Percentiles rank a stretch among this genome's conserved stretches.
These are phyloP conservation scores for Idaea straminata DNA, from an alignment of 2,888 invertebrate genomes.

Conservation along the genomic window DNA sequence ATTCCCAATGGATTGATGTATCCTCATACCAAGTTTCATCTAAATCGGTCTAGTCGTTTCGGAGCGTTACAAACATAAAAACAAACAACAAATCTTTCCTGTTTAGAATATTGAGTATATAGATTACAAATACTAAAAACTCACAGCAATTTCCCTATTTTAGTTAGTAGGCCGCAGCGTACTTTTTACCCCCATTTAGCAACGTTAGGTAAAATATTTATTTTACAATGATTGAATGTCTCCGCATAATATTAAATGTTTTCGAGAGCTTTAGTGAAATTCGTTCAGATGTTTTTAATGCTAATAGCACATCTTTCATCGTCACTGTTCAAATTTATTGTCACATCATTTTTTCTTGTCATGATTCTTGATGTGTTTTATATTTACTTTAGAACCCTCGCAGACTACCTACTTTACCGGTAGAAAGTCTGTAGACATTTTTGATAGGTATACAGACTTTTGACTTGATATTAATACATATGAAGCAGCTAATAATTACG, in stretches of 20 bases:
- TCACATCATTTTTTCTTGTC: constrained; percentile 31
- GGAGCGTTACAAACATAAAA: too few relatives aligned
- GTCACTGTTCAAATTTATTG: constrained; percentile 31
- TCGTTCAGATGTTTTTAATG: constrained; percentile 28
- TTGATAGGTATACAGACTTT: too few relatives aligned
- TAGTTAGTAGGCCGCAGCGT: constrained; percentile 10
- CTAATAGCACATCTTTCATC: constrained; percentile 32
- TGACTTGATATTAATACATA: too few relatives aligned
- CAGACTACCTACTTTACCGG: not conserved
- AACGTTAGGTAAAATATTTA: constrained; percentile 16
- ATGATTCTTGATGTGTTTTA: constrained; percentile 27
- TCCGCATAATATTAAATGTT: constrained; percentile 16
- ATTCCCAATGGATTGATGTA: too few relatives aligned
- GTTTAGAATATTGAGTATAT: not conserved
- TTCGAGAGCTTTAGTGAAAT: constrained; percentile 20
- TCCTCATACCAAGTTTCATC: too few relatives aligned
- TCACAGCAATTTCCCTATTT: not conserved
- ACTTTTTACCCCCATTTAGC: constrained; percentile 8
- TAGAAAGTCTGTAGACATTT: too few relatives aligned
- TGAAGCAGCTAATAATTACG: too few relatives aligned
- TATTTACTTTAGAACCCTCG: not conserved
- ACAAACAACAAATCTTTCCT: too few relatives aligned
- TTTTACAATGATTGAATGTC: constrained; percentile 23
- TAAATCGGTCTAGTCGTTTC: too few relatives aligned
- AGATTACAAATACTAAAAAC: not conserved